These are phyloP conservation scores for Dryobota labecula DNA, from an alignment of 2,888 invertebrate genomes.

Conservation along the genomic window DNA sequence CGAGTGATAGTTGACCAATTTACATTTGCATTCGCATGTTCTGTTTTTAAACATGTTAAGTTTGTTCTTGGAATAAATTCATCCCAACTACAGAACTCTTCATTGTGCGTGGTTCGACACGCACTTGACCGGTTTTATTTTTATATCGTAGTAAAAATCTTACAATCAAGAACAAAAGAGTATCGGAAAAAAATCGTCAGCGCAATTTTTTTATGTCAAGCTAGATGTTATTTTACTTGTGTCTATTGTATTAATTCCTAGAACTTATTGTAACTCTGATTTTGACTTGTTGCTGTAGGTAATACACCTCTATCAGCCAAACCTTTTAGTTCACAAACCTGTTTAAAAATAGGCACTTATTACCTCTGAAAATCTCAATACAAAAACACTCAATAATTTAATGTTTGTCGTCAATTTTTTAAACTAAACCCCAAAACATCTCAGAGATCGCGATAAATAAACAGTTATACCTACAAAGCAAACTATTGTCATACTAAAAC, in stretches of 20 bases:
- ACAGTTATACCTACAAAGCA: background rate
- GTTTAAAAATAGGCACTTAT: background rate
- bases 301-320: background rate
- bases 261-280: background rate
- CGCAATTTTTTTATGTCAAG: slow-evolving; percentile 3
- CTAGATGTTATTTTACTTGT: background rate
- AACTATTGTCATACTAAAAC: slow-evolving; percentile 6
- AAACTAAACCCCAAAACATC: background rate
- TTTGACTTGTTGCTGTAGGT: background rate
- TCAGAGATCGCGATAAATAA: background rate
- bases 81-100: too few relatives aligned
- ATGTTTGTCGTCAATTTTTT: background rate
- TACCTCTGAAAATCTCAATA: background rate
- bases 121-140: slow-evolving; percentile 8
- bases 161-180: slow-evolving; percentile 1
- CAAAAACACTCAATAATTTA: background rate
- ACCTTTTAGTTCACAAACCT: background rate
- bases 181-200: background rate
- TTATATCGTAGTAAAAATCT: slow-evolving; percentile 27
- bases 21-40: too few relatives aligned
- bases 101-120: too few relatives aligned
- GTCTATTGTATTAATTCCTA: background rate
- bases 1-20: too few relatives aligned
- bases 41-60: too few relatives aligned
- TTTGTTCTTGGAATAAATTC: too few relatives aligned